Percentiles rank a stretch among this genome's conserved stretches.
phyloP scores from a whole-genome alignment of 2,888 invertebrate species.

The Pomacea canaliculata region DNA sequence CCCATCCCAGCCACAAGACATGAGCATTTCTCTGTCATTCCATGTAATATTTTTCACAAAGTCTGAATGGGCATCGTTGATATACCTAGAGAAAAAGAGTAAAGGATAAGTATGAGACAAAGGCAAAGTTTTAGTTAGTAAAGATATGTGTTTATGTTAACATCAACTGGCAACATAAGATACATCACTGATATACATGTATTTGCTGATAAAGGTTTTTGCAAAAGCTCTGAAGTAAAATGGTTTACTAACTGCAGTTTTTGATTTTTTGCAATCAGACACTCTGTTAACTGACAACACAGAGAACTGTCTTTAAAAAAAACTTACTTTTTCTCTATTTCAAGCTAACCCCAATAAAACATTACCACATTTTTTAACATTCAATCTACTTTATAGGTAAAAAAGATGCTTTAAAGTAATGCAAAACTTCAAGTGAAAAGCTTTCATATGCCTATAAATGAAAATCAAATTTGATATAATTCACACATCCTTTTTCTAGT shows the following conservation, averaged over 20 bases:
- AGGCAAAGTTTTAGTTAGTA: background rate
- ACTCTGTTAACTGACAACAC: too few species aligned
- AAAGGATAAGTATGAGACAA: background rate
- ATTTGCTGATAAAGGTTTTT: background rate
- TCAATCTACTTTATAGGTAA: too few species aligned
- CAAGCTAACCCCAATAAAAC: too few species aligned
- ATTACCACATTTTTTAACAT: too few species aligned
- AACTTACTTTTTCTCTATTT: too few species aligned
- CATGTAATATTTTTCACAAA: conserved; percentile 12
- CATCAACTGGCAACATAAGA: background rate
- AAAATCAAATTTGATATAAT: background rate
- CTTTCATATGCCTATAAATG: background rate
- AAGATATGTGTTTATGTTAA: background rate
- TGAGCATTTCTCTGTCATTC: background rate
- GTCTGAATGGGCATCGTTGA: conserved; percentile 5
- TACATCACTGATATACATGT: background rate
- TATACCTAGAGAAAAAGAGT: background rate
- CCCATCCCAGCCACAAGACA: conserved; percentile 7
- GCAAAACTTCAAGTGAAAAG: too few species aligned
- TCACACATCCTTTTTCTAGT: background rate
- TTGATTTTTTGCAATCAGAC: too few species aligned
- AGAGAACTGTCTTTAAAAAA: too few species aligned
- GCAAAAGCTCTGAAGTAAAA: background rate
- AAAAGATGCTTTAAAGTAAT: too few species aligned
- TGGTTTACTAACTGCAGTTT: too few species aligned